Percentiles rank a stretch among this genome's conserved stretches.
Evolutionary conservation across 2,113 vertebrate species (phyloP).

Genomic region (Dasyurus viverrinus): DNA sequence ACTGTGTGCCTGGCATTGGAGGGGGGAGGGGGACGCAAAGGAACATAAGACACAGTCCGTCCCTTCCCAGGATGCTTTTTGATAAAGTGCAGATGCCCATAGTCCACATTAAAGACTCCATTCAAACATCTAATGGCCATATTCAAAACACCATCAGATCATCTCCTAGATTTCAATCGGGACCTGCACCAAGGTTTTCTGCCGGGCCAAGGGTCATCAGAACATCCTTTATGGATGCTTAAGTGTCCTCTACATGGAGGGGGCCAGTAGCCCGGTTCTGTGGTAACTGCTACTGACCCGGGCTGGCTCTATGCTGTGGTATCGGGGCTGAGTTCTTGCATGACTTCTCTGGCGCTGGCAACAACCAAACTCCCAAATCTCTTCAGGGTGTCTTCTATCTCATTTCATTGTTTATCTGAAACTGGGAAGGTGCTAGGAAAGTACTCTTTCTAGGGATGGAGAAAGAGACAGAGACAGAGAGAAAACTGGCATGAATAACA

Average conservation of each 20-base stretch:
- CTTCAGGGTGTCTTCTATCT: not conserved
- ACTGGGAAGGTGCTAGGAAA: not conserved
- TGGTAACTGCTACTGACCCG: not conserved
- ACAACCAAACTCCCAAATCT: not conserved
- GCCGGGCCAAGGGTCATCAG: not conserved
- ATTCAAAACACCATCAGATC: slow-evolving; percentile 17
- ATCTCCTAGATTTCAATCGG: slow-evolving; percentile 12
- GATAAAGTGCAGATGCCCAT: not conserved
- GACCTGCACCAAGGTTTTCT: not conserved
- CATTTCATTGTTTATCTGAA: not conserved
- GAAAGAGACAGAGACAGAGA: too few species aligned
- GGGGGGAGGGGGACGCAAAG: slow-evolving; percentile 11
- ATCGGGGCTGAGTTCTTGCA: not conserved
- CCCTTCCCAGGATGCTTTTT: not conserved
- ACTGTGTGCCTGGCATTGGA: not conserved
- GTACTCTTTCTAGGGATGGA: not conserved
- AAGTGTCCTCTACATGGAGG: not conserved
- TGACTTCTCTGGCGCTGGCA: not conserved
- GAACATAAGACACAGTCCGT: slow-evolving; percentile 9
- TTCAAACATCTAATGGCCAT: slow-evolving; percentile 1
- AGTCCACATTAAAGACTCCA: slow-evolving; percentile 23
- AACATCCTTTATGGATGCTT: not conserved
- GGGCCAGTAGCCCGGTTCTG: not conserved
- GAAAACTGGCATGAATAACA: not conserved
- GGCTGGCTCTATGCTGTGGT: not conserved